Evolutionary conservation across 2,888 invertebrate genomes (phyloP).

Genomic region (Drosophila stalkeri): DNA sequence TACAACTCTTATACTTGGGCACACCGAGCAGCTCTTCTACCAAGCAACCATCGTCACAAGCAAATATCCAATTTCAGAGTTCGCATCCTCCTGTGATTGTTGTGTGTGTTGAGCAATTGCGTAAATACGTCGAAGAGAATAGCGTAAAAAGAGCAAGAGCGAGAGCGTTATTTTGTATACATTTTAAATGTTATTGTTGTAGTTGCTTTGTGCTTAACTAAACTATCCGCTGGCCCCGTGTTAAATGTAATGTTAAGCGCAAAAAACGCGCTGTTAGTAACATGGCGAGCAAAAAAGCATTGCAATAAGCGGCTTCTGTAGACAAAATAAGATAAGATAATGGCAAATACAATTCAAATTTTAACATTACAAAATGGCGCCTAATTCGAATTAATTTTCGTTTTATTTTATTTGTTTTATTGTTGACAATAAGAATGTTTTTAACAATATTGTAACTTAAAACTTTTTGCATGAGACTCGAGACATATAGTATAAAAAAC

Average conservation of each 20-base stretch:
- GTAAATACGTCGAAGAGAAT: constrained; percentile 34
- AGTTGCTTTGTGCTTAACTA: constrained; percentile 30
- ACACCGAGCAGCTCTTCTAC: constrained; percentile 65
- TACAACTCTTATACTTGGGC: constrained; percentile 18
- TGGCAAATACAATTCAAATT: constrained; percentile 20
- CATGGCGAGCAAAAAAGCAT: constrained; percentile 42
- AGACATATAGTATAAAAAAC: constrained; percentile 39
- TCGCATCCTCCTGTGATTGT: constrained; percentile 88
- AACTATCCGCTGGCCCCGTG: constrained; percentile 43
- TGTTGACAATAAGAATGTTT: constrained; percentile 42
- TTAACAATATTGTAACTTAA: constrained; percentile 36
- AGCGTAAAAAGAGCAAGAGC: constrained; percentile 72
- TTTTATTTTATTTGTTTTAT: constrained; percentile 26
- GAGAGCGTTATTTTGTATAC: constrained; percentile 70
- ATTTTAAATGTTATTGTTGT: constrained; percentile 41
- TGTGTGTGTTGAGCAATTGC: constrained; percentile 42
- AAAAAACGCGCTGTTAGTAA: constrained; percentile 58
- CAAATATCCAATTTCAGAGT: constrained; percentile 88
- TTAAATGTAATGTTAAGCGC: constrained; percentile 46
- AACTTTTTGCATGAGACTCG: constrained; percentile 59
- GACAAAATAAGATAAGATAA: constrained; percentile 15
- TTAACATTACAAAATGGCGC: constrained; percentile 31
- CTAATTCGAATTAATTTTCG: constrained; percentile 27
- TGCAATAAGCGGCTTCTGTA: constrained; percentile 22
- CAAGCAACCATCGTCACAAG: constrained; percentile 89